Evolutionary conservation across 2,888 invertebrate genomes (phyloP).

Genomic region (Eupeodes luniger): DNA sequence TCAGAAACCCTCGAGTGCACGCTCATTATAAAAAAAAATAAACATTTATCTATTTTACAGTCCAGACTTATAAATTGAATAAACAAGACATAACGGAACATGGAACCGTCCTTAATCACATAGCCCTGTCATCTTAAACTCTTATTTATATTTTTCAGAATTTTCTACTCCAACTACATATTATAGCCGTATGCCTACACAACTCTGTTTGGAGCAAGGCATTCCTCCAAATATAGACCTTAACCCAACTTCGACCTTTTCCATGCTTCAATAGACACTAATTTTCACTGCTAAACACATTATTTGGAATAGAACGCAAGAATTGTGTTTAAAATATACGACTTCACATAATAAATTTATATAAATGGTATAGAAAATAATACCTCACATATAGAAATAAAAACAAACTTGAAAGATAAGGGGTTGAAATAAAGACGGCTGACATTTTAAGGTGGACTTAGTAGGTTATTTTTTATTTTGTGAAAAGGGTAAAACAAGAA

Average conservation of each 20-base stretch:
- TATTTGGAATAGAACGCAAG: slow-evolving; percentile 22
- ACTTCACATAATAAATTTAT: slow-evolving; percentile 14
- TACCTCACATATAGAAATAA: not conserved
- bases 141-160: slow-evolving; percentile 5
- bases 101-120: slow-evolving; percentile 23
- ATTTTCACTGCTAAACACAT: slow-evolving; percentile 43
- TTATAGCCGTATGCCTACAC: too few relatives aligned
- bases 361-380: too few relatives aligned
- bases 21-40: not conserved
- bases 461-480: not conserved
- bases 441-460: slow-evolving; percentile 10
- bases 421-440: slow-evolving; percentile 9
- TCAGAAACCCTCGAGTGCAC: too few relatives aligned
- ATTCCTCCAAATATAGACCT: not conserved
- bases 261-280: slow-evolving; percentile 36
- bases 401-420: not conserved
- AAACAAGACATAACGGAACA: slow-evolving; percentile 23
- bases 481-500: slow-evolving; percentile 8
- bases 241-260: slow-evolving; percentile 21
- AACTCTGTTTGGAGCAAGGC: not conserved
- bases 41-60: slow-evolving; percentile 14
- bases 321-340: not conserved
- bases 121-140: slow-evolving; percentile 24
- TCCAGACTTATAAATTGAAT: slow-evolving; percentile 24
- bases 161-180: not conserved